Percentiles rank a stretch among this genome's conserved stretches.
Conservation (phyloP, 2,113 vertebrate species). For the Brachypodius melanocephalos region DNA sequence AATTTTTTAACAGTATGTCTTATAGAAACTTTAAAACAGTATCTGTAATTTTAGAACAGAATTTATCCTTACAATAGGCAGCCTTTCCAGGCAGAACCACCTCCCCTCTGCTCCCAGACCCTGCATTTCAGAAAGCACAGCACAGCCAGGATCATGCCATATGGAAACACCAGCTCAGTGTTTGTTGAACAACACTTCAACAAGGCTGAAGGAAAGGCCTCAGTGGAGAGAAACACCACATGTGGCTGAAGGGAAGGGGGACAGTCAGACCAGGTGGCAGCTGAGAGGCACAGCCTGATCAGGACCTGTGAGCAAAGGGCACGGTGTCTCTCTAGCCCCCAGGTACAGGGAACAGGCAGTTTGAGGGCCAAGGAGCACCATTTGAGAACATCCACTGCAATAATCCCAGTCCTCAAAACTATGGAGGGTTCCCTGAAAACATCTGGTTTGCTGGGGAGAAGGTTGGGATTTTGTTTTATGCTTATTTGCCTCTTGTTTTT, state of each 20-base stretch:
- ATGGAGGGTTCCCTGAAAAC: not conserved
- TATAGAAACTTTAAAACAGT: not conserved
- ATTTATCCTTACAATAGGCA: not conserved
- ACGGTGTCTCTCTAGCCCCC: accelerated
- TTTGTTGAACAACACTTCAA: not conserved
- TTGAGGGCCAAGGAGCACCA: not conserved
- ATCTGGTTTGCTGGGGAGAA: not conserved
- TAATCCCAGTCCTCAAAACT: not conserved
- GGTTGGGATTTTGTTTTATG: not conserved
- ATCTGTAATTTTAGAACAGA: not conserved
- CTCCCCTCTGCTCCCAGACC: not conserved
- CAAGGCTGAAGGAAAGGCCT: not conserved
- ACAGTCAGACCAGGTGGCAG: not conserved
- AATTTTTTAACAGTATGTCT: not conserved
- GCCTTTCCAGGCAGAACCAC: not conserved
- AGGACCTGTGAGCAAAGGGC: not conserved
- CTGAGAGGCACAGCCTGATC: not conserved
- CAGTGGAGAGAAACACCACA: not conserved
- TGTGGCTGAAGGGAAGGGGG: not conserved
- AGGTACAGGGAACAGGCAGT: not conserved
- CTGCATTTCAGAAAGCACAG: not conserved
- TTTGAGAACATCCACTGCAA: not conserved
- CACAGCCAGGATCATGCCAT: not conserved
- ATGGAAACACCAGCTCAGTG: not conserved
- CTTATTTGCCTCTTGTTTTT: not conserved